These are phyloP conservation scores for Synodontis membranacea DNA, from an alignment of 2,113 vertebrate species.

Conservation along the genomic window DNA sequence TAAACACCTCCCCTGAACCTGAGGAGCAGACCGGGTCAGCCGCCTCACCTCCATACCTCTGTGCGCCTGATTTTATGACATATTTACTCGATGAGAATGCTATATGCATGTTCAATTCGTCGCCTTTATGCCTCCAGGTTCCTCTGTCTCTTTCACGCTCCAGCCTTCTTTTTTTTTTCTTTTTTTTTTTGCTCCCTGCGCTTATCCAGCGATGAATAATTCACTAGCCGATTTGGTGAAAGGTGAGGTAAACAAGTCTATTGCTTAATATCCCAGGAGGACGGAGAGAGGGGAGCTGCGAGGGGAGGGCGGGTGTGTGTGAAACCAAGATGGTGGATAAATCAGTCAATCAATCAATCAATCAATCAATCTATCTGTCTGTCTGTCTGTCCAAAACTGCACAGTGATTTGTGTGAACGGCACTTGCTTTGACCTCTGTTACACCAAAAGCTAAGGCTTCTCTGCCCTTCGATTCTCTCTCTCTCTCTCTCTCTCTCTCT, in stretches of 20 bases:
- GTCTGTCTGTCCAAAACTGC: no score
- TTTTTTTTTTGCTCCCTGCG: conserved; percentile 33
- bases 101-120: conserved; percentile 60
- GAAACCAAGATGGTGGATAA: conserved; percentile 31
- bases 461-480: neutral
- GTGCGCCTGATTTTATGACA: conserved; percentile 71
- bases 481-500: neutral
- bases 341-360: no score
- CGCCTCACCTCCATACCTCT: neutral
- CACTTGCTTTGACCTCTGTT: conserved; percentile 73
- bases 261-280: conserved; percentile 79
- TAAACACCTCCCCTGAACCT: conserved; percentile 38
- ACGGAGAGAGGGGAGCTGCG: conserved; percentile 66
- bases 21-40: conserved; percentile 9
- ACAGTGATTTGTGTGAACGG: conserved; percentile 61
- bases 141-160: conserved; percentile 44
- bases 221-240: conserved; percentile 78
- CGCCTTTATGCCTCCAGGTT: conserved; percentile 23
- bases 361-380: no score
- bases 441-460: conserved; percentile 58
- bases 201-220: conserved; percentile 74
- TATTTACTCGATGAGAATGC: conserved; percentile 72
- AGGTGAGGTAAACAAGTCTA: conserved; percentile 83
- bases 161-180: conserved; percentile 45
- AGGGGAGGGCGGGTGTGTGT: conserved; percentile 59